Evolutionary conservation across 2,888 invertebrate species (phyloP), one percentile per base, ranked within the genome.

Genomic region (Resseliella maxima): DNA sequence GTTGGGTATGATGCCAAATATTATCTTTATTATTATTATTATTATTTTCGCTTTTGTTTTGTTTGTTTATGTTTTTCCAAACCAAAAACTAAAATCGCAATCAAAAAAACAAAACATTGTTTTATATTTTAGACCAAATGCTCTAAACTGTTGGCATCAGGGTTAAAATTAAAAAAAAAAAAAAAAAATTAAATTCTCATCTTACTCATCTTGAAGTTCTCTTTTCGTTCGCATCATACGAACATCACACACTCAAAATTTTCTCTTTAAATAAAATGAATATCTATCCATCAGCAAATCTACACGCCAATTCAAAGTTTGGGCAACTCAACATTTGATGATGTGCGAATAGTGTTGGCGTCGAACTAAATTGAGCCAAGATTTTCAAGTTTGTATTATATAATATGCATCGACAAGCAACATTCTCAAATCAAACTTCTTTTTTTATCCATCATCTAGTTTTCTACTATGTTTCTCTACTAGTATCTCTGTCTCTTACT

Each of bases 241-340:
- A 15, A 27, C 59, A 18, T 24, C 31, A 59, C 31, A 15, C 15
- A 35, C 72, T 72, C 2, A 35, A 72, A 31, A 72, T 31, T 18
- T 72, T 12, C 31, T 24, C 15, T 72, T 72, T 31, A 72, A 72
- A 72, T 72, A 72, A 72, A 72, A 72, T 35, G 72, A 15, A 72
- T 72, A 72, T 72, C 31, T 35, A 72, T 72, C 72, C 72, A 72
- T 72, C 72, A 72, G 72, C 3, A n/a, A 35, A 72, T 72, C 31
- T 72, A 15, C 15, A 31, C 31, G 72, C 72, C 21, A 72, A 72
- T 72, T 10, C 24, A 59, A 59, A 31, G 72, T 72, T 72, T 72
- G 72, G 72, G 27, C 31, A 72, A 35, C 72, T 72, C 35, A 72
- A 72, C 27, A 59, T 59, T 59, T 59, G 24, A 27, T 59, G 2